Base-by-base conservation (phyloP, 2,888 invertebrate genomes). In the Cecidostiba fungosa region DNA sequence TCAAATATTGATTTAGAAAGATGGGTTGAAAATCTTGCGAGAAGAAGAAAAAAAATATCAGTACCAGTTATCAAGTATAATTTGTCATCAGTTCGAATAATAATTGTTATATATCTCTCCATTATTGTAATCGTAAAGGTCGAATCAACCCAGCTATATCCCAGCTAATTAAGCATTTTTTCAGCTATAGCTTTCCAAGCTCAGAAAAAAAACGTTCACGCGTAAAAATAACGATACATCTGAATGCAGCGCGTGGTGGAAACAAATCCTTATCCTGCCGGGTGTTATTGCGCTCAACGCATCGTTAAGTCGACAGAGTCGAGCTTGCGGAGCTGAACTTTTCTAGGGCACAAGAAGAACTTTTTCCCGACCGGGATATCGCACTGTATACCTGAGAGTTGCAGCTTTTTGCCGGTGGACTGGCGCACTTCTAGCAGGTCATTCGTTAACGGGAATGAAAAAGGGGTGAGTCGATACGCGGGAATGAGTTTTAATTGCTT, bases 251-350 rank as follows among this genome's bases (percentile, higher is more conserved):
- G 62, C 10, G 66, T 1, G 23, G 14, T 0, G 66, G 16, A 66
- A 66, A 29, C 66, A 26, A 66, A 66, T 66, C 26, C 29, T 66
- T 14, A 26, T 66, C 29, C 26, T 29, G 29, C 66, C 14, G 10
- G 26, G 29, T 66, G 66, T 66, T 66, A 66, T 66, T 66, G 66
- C 26, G 29, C 66, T 5, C 66, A 66, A 66, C 66, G 66, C 66
- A 66, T 66, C 66, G 66, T 66, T 66, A 66, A 66, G 29, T 66
- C 66, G 12, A 43, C 12, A 12, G 10, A 43, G 43, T 2, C 1
- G 29, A 29, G 66, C 66, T 26, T 59, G 54, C 54, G n/a, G 26
- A 29, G 12, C 66, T 26, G 14, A 66, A 66, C 66, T 66, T 66
- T 66, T 66, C 26, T 29, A 29, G 66, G 66, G 66, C 66, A 66